Evolutionary conservation across 64 coral and sea anemone species (phyloP).

Genomic region (Stichodactyla mertensii): DNA sequence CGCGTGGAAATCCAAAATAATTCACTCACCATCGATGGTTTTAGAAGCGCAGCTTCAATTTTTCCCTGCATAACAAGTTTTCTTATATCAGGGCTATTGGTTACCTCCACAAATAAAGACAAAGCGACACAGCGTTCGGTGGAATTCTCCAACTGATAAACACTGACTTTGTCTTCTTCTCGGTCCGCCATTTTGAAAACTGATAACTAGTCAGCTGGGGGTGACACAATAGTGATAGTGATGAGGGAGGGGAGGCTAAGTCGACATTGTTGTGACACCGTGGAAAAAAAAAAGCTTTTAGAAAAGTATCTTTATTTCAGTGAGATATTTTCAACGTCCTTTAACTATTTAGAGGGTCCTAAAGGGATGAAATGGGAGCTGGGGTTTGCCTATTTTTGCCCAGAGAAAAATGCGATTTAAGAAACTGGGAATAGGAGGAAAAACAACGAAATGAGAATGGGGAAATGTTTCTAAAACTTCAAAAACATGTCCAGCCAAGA

Average conservation of each 20-base stretch:
- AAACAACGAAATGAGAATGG: no score
- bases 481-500: no score
- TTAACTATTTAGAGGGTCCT: no score
- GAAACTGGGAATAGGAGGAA: no score
- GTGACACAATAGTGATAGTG: not conserved
- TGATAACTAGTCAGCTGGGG: slow-evolving; percentile 6
- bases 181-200: slow-evolving; percentile 39
- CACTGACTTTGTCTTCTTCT: not conserved
- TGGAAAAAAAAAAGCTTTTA: no score
- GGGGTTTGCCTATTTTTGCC: no score
- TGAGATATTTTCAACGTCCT: no score
- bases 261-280: no score
- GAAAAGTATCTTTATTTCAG: no score
- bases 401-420: no score
- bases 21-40: slow-evolving; percentile 55
- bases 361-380: no score
- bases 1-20: not conserved
- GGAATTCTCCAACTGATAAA: slow-evolving; percentile 28
- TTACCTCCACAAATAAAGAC: slow-evolving; percentile 46
- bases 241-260: not conserved
- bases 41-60: slow-evolving; percentile 57
- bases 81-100: slow-evolving; percentile 41
- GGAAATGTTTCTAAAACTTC: no score
- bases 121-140: slow-evolving; percentile 15
- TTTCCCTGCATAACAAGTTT: slow-evolving; percentile 44